Evolutionary conservation across 2,797 vertebrate species (phyloP), one percentile per base, ranked within the genome.

Genomic region (Eulemur coronatus): DNA sequence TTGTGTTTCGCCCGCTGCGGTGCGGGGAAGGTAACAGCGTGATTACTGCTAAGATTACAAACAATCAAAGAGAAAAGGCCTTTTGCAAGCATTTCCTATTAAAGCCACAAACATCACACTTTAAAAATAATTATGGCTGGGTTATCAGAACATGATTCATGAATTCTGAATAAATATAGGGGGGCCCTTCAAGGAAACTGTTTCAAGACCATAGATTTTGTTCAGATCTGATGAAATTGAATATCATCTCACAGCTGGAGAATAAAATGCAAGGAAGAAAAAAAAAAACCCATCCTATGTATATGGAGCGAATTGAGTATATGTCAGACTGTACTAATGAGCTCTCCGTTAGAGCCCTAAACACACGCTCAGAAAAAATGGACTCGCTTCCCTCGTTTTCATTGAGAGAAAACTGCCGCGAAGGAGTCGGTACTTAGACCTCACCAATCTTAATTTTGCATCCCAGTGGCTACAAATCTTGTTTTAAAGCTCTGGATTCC

Each of bases 21-120:
- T 96, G 96, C 91, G 26, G 96, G 93, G 97, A 97, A 98, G 97
- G 98, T 98, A 98, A 96, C 95, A 94, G 98, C 98, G 98, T 98
- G 98, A 98, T 99, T 98, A 98, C 97, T 91, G 97, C 98, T 94
- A 98, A 98, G 98, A 99, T 99, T 98, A 98, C 98, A 98, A 98
- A 98, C 98, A 98, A 98, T 98, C 98, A 98, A 97, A 98, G 98
- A 98, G 97, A 98, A 98, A 98, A 98, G 98, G 98, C 96, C 98
- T 98, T 98, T 98, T 98, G 98, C 98, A 95, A 98, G 98, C 98
- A 98, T 98, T 98, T 98, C 97, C 95, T 98, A 98, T 98, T 98
- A 98, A 98, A 99, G 98, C 97, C 99, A 98, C 98, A 98, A 98
- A 98, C 98, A 98, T 98, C 98, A 97, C 98, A 98, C 98, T 99